A percentile compares a stretch with the other conserved stretches of the same genome.
Evolutionary conservation across 1,140 invertebrate genomes (phyloP).

Genomic region (Drosophila ananassae): DNA sequence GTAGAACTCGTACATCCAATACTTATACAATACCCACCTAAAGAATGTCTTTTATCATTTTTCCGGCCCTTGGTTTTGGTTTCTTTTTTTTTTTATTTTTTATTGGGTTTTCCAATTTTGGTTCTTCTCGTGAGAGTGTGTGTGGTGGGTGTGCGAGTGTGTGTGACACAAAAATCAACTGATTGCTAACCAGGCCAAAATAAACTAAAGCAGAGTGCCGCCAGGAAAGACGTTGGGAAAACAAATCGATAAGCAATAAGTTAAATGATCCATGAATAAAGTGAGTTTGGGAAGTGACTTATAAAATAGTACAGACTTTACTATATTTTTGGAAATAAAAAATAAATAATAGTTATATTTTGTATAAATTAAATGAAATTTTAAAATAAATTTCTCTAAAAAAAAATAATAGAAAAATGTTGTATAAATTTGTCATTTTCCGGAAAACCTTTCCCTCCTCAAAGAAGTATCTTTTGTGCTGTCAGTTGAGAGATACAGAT

Average conservation of each 20-base stretch:
- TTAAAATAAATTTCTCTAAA: too few relatives aligned
- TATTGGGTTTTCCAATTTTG: too few relatives aligned
- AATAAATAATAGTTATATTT: neutral
- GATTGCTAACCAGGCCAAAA: conserved; percentile 47
- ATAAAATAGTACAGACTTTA: too few relatives aligned
- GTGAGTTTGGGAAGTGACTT: neutral
- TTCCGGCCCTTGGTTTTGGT: conserved; percentile 12
- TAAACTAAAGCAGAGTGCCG: conserved; percentile 14
- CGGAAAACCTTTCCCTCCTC: neutral
- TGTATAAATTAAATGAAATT: too few relatives aligned
- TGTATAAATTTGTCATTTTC: neutral
- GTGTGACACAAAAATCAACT: conserved; percentile 49
- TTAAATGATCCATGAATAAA: conserved; percentile 26
- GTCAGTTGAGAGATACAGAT: neutral
- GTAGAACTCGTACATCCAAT: neutral
- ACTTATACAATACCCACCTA: conserved; percentile 1
- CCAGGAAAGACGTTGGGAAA: conserved; percentile 11
- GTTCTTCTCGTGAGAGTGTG: too few relatives aligned
- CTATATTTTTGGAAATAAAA: neutral
- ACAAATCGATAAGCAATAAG: conserved; percentile 32
- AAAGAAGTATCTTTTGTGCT: neutral
- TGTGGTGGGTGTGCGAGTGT: too few relatives aligned
- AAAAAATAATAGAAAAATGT: too few relatives aligned
- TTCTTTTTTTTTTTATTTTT: neutral
- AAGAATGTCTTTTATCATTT: conserved; percentile 36